These are phyloP conservation scores for Leptinotarsa juncta DNA, from an alignment of 2,888 invertebrate genomes.

Conservation along the genomic window DNA sequence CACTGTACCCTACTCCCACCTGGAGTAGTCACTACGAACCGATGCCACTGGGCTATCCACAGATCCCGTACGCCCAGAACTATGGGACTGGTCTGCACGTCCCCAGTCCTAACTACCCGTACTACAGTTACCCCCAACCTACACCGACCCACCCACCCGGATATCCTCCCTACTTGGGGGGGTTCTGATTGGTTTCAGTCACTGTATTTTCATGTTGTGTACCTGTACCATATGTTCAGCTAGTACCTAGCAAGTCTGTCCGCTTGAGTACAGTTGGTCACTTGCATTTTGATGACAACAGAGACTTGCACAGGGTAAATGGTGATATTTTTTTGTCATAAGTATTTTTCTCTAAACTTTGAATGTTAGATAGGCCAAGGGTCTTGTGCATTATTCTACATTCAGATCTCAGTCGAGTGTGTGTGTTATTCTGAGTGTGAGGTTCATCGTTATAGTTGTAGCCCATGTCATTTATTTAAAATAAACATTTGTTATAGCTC, in stretches of 20 bases:
- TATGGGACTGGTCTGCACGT: slow-evolving; percentile 73
- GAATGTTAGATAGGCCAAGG: slow-evolving; percentile 68
- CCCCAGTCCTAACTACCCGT: slow-evolving; percentile 78
- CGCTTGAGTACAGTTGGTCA: slow-evolving; percentile 66
- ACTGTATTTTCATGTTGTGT: slow-evolving; percentile 68
- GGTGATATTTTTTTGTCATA: slow-evolving; percentile 69
- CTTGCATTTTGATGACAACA: slow-evolving; percentile 67
- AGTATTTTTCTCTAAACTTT: slow-evolving; percentile 68
- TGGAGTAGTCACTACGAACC: slow-evolving; percentile 65
- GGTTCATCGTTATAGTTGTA: slow-evolving; percentile 63
- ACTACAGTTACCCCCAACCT: slow-evolving; percentile 66
- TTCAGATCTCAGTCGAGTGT: slow-evolving; percentile 63
- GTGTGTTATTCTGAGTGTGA: slow-evolving; percentile 60
- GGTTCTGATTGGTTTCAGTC: slow-evolving; percentile 67
- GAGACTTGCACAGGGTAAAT: slow-evolving; percentile 69
- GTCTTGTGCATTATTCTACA: slow-evolving; percentile 67
- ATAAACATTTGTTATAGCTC: slow-evolving; percentile 65
- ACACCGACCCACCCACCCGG: slow-evolving; percentile 64
- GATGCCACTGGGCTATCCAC: slow-evolving; percentile 66
- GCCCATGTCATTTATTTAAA: slow-evolving; percentile 64
- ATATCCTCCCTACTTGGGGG: slow-evolving; percentile 65
- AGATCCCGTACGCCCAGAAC: slow-evolving; percentile 61
- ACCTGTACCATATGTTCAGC: slow-evolving; percentile 68
- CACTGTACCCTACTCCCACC: slow-evolving; percentile 64
- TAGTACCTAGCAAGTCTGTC: slow-evolving; percentile 68